Evolutionary conservation across 2,113 vertebrate genomes (phyloP), one percentile per base, ranked within the genome.

Genomic region (Psilopogon haemacephalus): DNA sequence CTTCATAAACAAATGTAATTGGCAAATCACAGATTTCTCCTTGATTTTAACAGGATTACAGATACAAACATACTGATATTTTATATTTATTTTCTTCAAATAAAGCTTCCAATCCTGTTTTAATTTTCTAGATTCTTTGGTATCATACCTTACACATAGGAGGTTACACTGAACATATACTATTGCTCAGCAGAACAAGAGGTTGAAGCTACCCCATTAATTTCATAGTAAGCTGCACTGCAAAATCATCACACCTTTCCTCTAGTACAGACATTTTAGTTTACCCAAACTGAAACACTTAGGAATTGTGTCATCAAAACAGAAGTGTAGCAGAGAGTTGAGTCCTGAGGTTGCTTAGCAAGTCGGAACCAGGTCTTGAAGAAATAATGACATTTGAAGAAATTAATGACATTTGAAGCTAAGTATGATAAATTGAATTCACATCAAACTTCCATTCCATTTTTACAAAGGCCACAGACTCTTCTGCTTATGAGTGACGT

Each of bases 61-160:
- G 30, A 40, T 92, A 40, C 59, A 62, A 65, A 69, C 37, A 28
- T 75, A 55, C 40, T 35, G 33, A 89, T 84, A 81, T 32, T 44
- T 89, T 73, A 40, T 24, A 15, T 94, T 94, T 72, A 15, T 89
- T 94, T 50, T 48, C 32, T 74, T 68, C 79, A 83, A 93, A 63
- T 44, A 84, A 56, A 5, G 1, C 64, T 88, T 88, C 32, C 27
- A 78, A 52, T 26, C 27, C 6, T 74, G 8, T 35, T 94, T 95
- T 48, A 17, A 8, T 60, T 52, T 69, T 80, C 70, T 42, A 9
- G 9, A 15, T 81, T 74, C 18, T 8, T 64, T 64, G 18, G 12
- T 83, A 26, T 8, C n/a, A 21, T 55, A 67, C 16, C 1, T 1
- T 73, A 33, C 2, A 8, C 1, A 2, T 67, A 35, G 7, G 33